Evolutionary conservation across 2,113 vertebrate genomes (phyloP), one percentile per base, ranked within the genome.

Genomic region (Silurus glanis): DNA sequence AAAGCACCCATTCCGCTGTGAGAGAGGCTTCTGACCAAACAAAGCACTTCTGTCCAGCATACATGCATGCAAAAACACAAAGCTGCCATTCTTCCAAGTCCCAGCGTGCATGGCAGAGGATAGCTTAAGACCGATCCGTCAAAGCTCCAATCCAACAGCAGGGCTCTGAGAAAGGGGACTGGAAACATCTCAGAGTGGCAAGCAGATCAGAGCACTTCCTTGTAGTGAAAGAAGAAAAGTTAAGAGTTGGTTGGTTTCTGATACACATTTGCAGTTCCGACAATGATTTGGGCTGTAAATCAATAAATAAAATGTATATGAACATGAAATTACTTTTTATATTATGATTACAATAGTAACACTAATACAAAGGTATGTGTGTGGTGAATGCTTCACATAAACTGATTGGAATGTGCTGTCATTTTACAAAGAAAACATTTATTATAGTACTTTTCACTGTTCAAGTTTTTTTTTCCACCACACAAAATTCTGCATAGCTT

Each of bases 31-130:
- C 84, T 85, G 92, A 93, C 93, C 93, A 94, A 93, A 95, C 94
- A 94, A 95, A 95, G 94, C 93, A 93, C 91, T 92, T 94, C 94
- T 94, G 92, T 93, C 92, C 92, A 92, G 91, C 92, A 94, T 93
- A 94, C 91, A 94, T 93, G 92, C 93, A 93, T 93, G 92, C 92
- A 92, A 93, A 85, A 87, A 89, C 88, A 95, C 94, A 95, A 95
- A 93, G 94, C 89, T 89, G 87, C 89, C 91, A 93, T 95, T 95
- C 93, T 95, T 90, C 88, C 87, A 88, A 90, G 59, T 83, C 89
- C 91, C 92, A 91, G 91, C 66, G 82, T 85, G 88, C 71, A 85
- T 81, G 86, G 86, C 61, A 80, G 79, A 83, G 85, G 80, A 81
- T 80, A 81, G 84, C 89, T 84, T 88, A 86, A 82, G 81, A 90